Base-by-base conservation (phyloP, 2,113 vertebrate genomes). In the Ornithorhynchus anatinus region DNA sequence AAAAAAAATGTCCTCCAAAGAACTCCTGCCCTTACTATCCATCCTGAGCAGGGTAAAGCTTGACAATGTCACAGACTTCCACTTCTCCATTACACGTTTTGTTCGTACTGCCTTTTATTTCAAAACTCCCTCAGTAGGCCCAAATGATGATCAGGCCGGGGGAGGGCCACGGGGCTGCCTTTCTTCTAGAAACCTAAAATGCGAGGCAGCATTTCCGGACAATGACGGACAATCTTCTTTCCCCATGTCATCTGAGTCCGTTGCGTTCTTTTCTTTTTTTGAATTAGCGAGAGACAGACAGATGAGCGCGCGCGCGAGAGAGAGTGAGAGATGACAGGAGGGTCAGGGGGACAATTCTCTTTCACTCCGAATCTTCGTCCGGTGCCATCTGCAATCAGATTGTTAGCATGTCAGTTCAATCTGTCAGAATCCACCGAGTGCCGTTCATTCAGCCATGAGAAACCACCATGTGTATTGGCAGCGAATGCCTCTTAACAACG, bases 321-420 rank as follows among this genome's bases (percentile, higher is more conserved):
- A 50, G 61, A 75, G 65, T 14, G 31, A 74, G 45, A 73, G 79
- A 75, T 88, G 84, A 84, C 58, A 86, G 82, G 12, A 84, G 80
- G 81, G 76, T 84, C 82, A 88, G 42, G 43, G n/a, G 51, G 48
- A 88, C 76, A 59, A 62, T 82, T 74, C 78, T 79, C 83, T 84
- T 85, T 59, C 79, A 23, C 77, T 80, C 7, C 19, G 59, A 80
- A 68, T 73, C 85, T 82, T 84, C 66, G 52, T 85, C 73, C 59
- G 72, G 68, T 89, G 85, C 86, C 88, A 85, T 88, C 84, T 90
- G 89, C 88, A 90, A 91, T 94, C 88, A 94, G 91, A 87, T 90
- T 93, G 90, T 90, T 93, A 90, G 87, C 90, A 86, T 88, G 92
- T 95, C 93, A 89, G 87, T 92, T 90, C 87, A 88, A 79, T 89